phyloP scores from a whole-genome alignment of 2,888 invertebrate genomes.

The Chloroclystis v-ata region DNA sequence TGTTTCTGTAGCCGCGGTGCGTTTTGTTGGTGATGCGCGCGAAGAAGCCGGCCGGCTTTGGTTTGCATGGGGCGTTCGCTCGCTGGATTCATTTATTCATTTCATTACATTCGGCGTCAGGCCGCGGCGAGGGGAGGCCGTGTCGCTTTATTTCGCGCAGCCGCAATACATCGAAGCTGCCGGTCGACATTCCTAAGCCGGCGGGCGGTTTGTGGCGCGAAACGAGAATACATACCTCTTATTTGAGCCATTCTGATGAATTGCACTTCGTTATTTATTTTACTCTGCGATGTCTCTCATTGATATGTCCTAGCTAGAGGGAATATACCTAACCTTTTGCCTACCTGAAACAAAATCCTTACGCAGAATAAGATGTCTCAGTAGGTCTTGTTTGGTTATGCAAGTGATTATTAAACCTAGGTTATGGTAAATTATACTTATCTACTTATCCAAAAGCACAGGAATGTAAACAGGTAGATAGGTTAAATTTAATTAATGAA shows the following conservation, averaged over 20 bases:
- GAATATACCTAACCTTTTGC: background rate
- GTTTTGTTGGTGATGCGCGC: slow-evolving; percentile 23
- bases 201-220: slow-evolving; percentile 65
- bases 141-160: slow-evolving; percentile 46
- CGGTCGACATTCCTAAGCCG: slow-evolving; percentile 66
- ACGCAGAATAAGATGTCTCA: too few relatives aligned
- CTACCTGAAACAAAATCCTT: too few relatives aligned
- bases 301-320: background rate
- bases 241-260: slow-evolving; percentile 65
- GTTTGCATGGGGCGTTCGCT: slow-evolving; percentile 5
- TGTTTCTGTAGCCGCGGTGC: background rate
- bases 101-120: slow-evolving; percentile 53
- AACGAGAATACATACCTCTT: slow-evolving; percentile 54
- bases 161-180: slow-evolving; percentile 56
- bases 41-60: slow-evolving; percentile 8
- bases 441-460: too few relatives aligned
- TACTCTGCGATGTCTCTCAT: slow-evolving; percentile 7
- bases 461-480: too few relatives aligned
- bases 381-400: too few relatives aligned
- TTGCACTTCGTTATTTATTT: slow-evolving; percentile 57
- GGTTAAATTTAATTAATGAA: too few relatives aligned
- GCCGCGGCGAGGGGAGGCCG: slow-evolving; percentile 38
- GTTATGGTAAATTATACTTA: too few relatives aligned
- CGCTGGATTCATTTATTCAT: background rate
- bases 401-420: too few relatives aligned